Conservation (phyloP, 2,113 vertebrate species). For the Ceyx cyanopectus region DNA sequence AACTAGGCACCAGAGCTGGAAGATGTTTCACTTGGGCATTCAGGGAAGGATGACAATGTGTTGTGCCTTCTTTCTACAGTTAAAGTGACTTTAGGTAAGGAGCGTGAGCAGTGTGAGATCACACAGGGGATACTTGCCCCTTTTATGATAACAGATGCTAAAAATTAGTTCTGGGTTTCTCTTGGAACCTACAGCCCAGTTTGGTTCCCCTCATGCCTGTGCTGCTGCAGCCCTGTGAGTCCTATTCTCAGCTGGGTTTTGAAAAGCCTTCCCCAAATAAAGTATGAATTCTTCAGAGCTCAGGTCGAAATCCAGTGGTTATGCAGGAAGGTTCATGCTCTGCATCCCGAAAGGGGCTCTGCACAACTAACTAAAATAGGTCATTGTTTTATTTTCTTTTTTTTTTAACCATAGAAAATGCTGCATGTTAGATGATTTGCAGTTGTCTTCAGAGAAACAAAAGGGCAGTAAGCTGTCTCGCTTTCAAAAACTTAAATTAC, state of each 20-base stretch:
- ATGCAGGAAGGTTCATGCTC: not conserved
- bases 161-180: not conserved
- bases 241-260: not conserved
- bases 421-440: conserved; percentile 19
- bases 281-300: accelerated
- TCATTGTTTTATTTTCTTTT: conserved; percentile 22
- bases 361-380: not conserved
- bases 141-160: not conserved
- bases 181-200: not conserved
- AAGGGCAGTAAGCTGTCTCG: conserved; percentile 41
- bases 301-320: not conserved
- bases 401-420: conserved; percentile 22
- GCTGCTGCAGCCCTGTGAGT: not conserved
- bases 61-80: not conserved
- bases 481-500: conserved; percentile 41
- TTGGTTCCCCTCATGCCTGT: not conserved
- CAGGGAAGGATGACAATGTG: not conserved
- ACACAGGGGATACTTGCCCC: accelerated
- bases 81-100: not conserved
- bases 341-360: not conserved
- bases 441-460: conserved; percentile 53
- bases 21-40: not conserved
- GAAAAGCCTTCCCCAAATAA: not conserved
- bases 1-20: not conserved
- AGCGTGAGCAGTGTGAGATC: not conserved